Evolutionary conservation across 2,113 vertebrate species (phyloP).

Genomic region (Upupa epops): DNA sequence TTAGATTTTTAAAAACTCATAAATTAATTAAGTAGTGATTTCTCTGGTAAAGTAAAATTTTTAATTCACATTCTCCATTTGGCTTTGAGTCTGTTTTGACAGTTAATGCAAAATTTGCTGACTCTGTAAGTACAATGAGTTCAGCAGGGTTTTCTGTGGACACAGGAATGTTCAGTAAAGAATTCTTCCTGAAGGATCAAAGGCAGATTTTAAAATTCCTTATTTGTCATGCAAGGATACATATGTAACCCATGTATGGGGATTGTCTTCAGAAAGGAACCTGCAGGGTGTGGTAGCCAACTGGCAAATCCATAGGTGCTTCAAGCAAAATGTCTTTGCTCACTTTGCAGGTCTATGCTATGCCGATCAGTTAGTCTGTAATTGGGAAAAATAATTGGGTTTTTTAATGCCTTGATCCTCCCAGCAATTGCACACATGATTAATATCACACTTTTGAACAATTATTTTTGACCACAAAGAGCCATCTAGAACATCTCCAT

Average conservation of each 20-base stretch:
- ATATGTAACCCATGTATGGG: background rate
- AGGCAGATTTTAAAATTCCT: background rate
- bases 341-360: background rate
- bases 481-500: background rate
- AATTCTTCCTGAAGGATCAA: background rate
- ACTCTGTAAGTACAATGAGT: background rate
- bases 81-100: background rate
- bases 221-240: background rate
- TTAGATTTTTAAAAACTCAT: background rate
- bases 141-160: background rate
- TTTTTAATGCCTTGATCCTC: background rate
- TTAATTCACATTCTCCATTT: background rate
- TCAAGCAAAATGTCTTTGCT: background rate
- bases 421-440: background rate
- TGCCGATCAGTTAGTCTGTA: background rate
- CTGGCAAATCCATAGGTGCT: background rate
- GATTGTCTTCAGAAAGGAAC: background rate
- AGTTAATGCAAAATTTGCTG: background rate
- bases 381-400: background rate
- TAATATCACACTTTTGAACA: background rate
- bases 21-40: background rate
- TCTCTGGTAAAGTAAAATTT: background rate
- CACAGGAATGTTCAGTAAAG: background rate
- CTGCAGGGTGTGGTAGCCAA: background rate
- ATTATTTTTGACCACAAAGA: background rate